These are phyloP conservation scores for Hyla sarda DNA, from an alignment of 2,113 vertebrate species.

Conservation along the genomic window DNA sequence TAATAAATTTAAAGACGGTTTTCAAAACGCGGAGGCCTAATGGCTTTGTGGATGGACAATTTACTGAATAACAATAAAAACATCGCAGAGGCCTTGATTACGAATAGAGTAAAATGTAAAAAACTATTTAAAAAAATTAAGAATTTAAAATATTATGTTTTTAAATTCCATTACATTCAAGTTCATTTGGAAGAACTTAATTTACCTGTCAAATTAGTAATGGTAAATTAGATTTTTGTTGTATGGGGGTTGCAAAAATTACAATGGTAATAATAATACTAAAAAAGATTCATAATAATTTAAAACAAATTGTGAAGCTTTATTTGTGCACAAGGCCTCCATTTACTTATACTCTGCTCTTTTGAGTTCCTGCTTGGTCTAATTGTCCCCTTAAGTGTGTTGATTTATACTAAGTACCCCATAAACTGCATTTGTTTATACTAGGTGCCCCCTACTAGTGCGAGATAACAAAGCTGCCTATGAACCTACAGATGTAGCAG, in stretches of 20 bases:
- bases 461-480: conserved; percentile 5
- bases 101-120: too few relatives aligned
- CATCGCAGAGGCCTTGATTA: neutral
- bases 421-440: conserved; percentile 18
- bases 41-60: neutral
- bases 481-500: neutral
- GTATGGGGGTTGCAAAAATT: neutral
- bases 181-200: too few relatives aligned
- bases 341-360: neutral
- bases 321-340: neutral
- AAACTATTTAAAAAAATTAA: too few relatives aligned
- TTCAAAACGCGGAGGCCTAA: neutral
- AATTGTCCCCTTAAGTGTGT: neutral
- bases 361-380: neutral
- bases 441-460: neutral
- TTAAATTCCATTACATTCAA: too few relatives aligned
- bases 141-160: too few relatives aligned
- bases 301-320: neutral
- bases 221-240: neutral
- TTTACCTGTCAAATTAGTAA: too few relatives aligned
- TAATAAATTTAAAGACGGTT: neutral
- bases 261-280: neutral
- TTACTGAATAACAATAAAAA: neutral
- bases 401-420: conserved; percentile 20
- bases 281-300: neutral